These are phyloP conservation scores for Charadrius vociferus DNA, from an alignment of 2,113 vertebrate genomes.

Conservation along the genomic window DNA sequence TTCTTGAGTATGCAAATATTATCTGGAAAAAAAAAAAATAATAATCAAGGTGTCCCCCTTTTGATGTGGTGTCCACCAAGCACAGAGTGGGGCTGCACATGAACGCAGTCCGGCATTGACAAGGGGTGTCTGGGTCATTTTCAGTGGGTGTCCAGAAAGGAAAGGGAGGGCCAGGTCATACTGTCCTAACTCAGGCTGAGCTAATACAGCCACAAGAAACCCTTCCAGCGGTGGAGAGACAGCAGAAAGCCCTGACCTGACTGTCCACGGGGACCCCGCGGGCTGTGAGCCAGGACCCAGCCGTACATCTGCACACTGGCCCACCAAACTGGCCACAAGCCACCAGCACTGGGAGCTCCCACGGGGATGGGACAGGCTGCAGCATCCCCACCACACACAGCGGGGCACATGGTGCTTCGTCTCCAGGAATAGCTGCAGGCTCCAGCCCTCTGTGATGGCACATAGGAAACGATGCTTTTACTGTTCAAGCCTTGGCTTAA, in stretches of 20 bases:
- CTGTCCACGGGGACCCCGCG: rapidly evolving
- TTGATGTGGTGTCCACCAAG: neutral
- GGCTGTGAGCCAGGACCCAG: neutral
- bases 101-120: rapidly evolving
- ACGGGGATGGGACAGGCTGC: rapidly evolving
- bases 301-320: rapidly evolving
- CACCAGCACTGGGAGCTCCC: neutral
- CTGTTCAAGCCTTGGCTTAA: neutral
- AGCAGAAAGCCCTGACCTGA: neutral
- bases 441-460: neutral
- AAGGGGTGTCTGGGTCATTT: neutral
- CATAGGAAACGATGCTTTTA: neutral
- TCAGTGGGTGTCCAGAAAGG: neutral
- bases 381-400: neutral
- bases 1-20: neutral
- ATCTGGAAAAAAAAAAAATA: neutral
- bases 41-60: neutral
- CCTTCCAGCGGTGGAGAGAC: neutral
- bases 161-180: neutral
- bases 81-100: neutral
- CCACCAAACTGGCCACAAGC: neutral
- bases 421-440: neutral
- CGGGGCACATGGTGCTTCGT: rapidly evolving
- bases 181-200: neutral
- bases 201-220: neutral